Conservation (phyloP, 2,113 vertebrate genomes). For the Antennarius striatus region DNA sequence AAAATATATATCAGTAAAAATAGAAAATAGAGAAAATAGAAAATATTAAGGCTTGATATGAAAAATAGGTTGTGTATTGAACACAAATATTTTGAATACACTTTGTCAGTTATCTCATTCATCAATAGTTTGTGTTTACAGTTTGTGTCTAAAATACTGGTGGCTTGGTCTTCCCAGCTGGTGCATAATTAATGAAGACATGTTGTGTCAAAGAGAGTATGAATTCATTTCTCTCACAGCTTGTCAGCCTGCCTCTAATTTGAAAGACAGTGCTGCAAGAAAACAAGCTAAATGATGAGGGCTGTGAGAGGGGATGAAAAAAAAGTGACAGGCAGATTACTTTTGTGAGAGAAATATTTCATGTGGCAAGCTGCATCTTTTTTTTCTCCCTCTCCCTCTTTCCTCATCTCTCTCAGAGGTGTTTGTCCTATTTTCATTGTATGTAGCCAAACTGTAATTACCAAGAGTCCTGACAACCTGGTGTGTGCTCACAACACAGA, state of each 20-base stretch:
- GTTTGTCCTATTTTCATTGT: constrained; percentile 21
- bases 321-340: constrained; percentile 37
- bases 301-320: constrained; percentile 39
- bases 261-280: constrained; percentile 40
- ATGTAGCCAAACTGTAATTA: constrained; percentile 49
- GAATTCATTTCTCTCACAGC: constrained; percentile 32
- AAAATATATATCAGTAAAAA: too few species aligned
- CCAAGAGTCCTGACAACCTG: constrained; percentile 19
- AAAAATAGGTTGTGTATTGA: too few species aligned
- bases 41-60: too few species aligned
- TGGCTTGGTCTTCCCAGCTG: constrained; percentile 1
- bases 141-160: constrained; percentile 5
- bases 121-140: too few species aligned
- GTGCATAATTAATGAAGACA: constrained; percentile 45
- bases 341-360: constrained; percentile 26
- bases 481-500: constrained; percentile 17
- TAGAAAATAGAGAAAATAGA: too few species aligned
- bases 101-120: too few species aligned
- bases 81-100: too few species aligned
- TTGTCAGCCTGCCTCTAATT: constrained; percentile 48
- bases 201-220: constrained; percentile 35
- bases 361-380: constrained; percentile 11
- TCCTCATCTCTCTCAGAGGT: constrained; percentile 6
- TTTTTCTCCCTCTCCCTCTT: constrained; percentile 4
- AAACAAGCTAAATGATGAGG: constrained; percentile 47